A percentile compares a stretch with the other conserved stretches of the same genome.
Evolutionary conservation across 2,797 vertebrate genomes (phyloP).

Genomic region (Chaenodraco wilsoni): DNA sequence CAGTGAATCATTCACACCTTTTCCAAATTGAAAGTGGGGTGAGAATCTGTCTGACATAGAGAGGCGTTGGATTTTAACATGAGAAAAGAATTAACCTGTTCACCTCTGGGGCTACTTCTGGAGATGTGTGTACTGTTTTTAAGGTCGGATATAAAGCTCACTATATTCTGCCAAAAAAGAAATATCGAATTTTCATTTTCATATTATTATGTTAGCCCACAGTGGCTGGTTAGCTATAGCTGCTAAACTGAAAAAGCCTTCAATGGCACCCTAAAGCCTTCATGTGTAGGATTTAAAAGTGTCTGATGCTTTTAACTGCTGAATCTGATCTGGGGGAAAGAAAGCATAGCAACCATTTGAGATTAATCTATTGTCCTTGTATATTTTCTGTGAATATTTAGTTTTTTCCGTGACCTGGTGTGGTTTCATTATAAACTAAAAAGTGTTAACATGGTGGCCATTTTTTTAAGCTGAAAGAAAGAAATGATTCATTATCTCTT

Average conservation of each 20-base stretch:
- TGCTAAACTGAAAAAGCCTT: slow-evolving; percentile 28
- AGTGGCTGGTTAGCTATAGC: slow-evolving; percentile 17
- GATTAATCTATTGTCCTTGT: not conserved
- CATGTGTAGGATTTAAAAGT: slow-evolving; percentile 24
- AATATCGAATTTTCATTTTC: slow-evolving; percentile 12
- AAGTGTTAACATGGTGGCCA: not conserved
- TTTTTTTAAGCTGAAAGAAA: not conserved
- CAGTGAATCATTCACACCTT: slow-evolving; percentile 43
- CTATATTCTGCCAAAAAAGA: slow-evolving; percentile 24
- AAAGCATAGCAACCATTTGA: not conserved
- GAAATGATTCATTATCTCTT: not conserved
- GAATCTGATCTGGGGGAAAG: not conserved
- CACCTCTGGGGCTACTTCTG: slow-evolving; percentile 21
- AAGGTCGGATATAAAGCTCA: slow-evolving; percentile 1
- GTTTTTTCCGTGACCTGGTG: not conserved
- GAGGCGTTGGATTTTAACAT: slow-evolving; percentile 2
- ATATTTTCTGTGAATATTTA: not conserved
- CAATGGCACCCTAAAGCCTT: slow-evolving; percentile 18
- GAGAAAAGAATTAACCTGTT: slow-evolving; percentile 24
- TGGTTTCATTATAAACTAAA: not conserved
- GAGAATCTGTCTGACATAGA: slow-evolving; percentile 30
- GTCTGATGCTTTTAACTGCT: slow-evolving; percentile 18
- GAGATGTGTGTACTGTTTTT: slow-evolving; percentile 25
- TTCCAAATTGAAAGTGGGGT: slow-evolving; percentile 19
- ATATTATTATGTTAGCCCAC: slow-evolving; percentile 4